phyloP scores from a whole-genome alignment of 2,888 invertebrate genomes.

The Anoplius nigerrimus region DNA sequence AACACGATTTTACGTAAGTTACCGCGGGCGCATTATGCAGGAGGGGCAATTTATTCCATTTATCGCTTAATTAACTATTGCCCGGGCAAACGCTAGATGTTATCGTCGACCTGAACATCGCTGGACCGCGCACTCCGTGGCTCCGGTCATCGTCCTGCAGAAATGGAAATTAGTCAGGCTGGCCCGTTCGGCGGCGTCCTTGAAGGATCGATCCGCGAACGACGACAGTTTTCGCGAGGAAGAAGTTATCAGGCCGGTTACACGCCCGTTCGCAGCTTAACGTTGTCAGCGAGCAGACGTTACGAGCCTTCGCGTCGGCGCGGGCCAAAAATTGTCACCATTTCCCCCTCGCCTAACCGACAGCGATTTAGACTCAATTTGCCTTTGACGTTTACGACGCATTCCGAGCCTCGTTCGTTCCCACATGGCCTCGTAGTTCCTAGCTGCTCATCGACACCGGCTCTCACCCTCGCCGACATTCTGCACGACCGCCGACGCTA shows the following conservation, averaged over 20 bases:
- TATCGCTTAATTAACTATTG: conserved; percentile 19
- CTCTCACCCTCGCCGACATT: not conserved
- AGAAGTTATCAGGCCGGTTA: too few species aligned
- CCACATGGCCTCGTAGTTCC: not conserved
- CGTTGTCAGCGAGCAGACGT: too few species aligned
- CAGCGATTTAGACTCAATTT: too few species aligned
- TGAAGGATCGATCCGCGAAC: too few species aligned
- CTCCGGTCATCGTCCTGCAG: not conserved
- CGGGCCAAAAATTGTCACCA: too few species aligned
- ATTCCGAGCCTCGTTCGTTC: too few species aligned
- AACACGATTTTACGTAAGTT: conserved; percentile 11
- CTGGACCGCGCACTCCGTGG: not conserved
- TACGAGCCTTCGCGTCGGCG: too few species aligned
- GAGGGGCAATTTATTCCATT: conserved; percentile 19
- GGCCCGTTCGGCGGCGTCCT: not conserved
- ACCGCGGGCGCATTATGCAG: conserved; percentile 5
- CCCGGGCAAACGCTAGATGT: conserved; percentile 13
- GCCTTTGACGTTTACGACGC: too few species aligned
- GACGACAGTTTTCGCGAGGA: too few species aligned
- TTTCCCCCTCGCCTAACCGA: too few species aligned
- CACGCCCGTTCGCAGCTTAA: too few species aligned
- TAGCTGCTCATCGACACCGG: not conserved
- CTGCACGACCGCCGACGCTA: not conserved
- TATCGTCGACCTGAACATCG: not conserved
- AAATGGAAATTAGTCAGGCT: not conserved